Evolutionary conservation across 1,140 invertebrate genomes (phyloP), one percentile per base, ranked within the genome.

Genomic region (Drosophila pseudoananassae): DNA sequence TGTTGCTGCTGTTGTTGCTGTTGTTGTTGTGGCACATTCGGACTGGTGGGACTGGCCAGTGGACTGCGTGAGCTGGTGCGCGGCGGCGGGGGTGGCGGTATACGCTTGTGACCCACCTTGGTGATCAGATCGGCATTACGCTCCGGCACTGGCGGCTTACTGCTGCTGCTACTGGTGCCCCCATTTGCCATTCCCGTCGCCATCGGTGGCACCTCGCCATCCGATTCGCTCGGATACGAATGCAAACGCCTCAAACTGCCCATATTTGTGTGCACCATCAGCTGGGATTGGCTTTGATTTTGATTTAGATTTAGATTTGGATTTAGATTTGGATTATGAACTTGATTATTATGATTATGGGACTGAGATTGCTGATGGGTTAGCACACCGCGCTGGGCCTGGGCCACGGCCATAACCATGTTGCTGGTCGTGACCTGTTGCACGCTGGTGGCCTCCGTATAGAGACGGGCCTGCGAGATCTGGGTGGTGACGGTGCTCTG

Each of bases 21-120:
- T 4, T 31, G 43, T 1, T 15, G 17, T 25, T 93, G 94, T 20
- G 94, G 94, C 72, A 94, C 82, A 78, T 93, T 93, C 3, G 94
- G 94, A 68, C 93, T 94, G 25, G 95, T 96, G 4, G 96, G 96
- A 43, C 96, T 96, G n/a, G 96, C 95, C 65, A 97, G 92, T 3
- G 96, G 96, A 23, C 96, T 96, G 77, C 96, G 94, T 29, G 96
- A 97, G 57, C 95, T 96, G 47, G 96, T 97, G 51, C 96, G 93
- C 10, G 96, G 96, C 15, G 96, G 96, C 33, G 96, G 96, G n/a
- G 96, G 96, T 27, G 96, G 96, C n/a, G 96, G 96, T 20, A 96
- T 95, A 60, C 96, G 93, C 78, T 96, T 95, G 8, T 94, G 93
- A 9, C 93, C 94, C 61, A 95, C 92, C 71, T 94, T 94, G 50